Percentiles rank a stretch among this genome's conserved stretches.
phyloP scores from a whole-genome alignment of 2,113 vertebrate species.

The Phoxinus phoxinus region DNA sequence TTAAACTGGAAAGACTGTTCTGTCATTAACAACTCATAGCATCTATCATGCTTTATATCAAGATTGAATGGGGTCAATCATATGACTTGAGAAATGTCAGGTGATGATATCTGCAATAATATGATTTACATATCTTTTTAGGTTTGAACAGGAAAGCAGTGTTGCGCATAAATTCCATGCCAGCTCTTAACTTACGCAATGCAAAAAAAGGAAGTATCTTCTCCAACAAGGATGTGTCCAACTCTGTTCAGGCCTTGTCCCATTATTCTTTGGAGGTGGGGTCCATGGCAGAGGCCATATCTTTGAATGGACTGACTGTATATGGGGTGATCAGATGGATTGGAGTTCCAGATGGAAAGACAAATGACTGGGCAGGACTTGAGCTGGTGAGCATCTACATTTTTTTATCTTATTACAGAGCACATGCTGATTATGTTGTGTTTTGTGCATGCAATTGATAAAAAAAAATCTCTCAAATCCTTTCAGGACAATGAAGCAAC shows the following conservation, averaged over 20 bases:
- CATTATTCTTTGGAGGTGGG: conserved; percentile 69
- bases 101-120: conserved; percentile 36
- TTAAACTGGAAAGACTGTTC: conserved; percentile 58
- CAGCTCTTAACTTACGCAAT: conserved; percentile 43
- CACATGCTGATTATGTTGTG: not conserved
- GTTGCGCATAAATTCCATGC: conserved; percentile 64
- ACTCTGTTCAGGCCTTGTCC: conserved; percentile 14
- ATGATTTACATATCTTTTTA: conserved; percentile 47
- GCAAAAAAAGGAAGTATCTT: conserved; percentile 4
- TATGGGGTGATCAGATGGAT: conserved; percentile 78
- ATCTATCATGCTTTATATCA: not conserved
- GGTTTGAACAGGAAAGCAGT: conserved; percentile 60
- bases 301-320: conserved; percentile 64
- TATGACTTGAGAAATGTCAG: not conserved
- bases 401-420: not conserved
- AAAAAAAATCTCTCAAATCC: not conserved
- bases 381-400: conserved; percentile 71
- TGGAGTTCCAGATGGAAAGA: conserved; percentile 68
- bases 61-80: not conserved
- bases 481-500: conserved; percentile 72
- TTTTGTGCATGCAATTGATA: not conserved
- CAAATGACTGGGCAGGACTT: conserved; percentile 70
- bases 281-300: conserved; percentile 74
- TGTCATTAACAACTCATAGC: not conserved
- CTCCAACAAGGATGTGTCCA: not conserved